Base-by-base conservation (phyloP, 2,888 invertebrate genomes). In the Eupeodes luniger region DNA sequence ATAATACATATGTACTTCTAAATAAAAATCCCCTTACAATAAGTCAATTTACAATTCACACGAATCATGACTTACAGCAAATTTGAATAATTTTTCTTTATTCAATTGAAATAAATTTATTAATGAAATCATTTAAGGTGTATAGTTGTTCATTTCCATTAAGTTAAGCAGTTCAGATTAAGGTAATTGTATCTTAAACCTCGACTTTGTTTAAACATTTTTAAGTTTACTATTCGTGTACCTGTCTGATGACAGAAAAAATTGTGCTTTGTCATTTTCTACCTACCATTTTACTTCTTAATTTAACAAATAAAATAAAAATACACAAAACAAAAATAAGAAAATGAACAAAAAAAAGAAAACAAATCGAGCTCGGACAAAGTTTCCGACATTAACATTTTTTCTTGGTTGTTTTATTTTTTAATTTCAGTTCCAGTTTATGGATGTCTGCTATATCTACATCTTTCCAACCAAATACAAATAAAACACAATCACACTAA, bases 1-100 rank as follows among this genome's bases (percentile, higher is more conserved):
- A 62, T 11, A 40, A 11, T 14, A 16, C 6, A 5, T 7, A n/a
- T n/a, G n/a, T n/a, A 40, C 16, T 4, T 40, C 19, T 19, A 7
- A 47, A 49, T 27, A 69, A 53, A 69, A 69, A 53, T 53, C 67
- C 67, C 67, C 67, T 12, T 53, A 11, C 5, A 16, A 5, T 1
- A 51, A 53, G n/a, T 36, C n/a, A 34, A 53, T 34, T 53, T 69
- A 6, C 16, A 53, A 53, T 69, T 69, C 67, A 16, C n/a, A 53
- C 10, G 67, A 69, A 69, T 53, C 16, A 53, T 14, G 10, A 69
- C 19, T 16, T 16, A 53, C 53, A 16, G 16, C 67, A 53, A 16
- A 36, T 69, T 53, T 16, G 1, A 27, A 53, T 36, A 16, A 11
- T 10, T 1, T 12, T 12, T 19, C 3, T 16, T 16, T 27, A 16